Base-by-base conservation (phyloP, 2,888 invertebrate genomes). In the Habrosyne pyritoides region DNA sequence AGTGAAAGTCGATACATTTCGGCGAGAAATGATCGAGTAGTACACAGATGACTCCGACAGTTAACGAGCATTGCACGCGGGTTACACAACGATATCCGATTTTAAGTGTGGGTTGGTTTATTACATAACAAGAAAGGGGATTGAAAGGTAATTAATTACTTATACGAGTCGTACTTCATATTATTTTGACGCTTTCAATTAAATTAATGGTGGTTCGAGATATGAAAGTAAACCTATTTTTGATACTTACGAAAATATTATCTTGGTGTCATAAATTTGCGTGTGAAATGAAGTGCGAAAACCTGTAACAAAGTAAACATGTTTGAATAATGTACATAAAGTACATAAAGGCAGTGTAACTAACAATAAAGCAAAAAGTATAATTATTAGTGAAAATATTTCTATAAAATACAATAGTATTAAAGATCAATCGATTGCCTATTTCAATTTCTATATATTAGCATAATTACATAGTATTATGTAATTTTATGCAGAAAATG, bases 1-100 rank as follows among this genome's bases (percentile, higher is more conserved):
- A 67, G 91, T 82, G 91, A 91, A 91, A 91, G 91, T 87, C 77
- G 76, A 83, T 87, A 84, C 79, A 87, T 87, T 89, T 88, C 81
- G 84, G 77, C 71, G 75, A 79, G 79, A 84, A 84, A 83, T 88
- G 79, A 87, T 87, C 80, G 79, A 84, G 77, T 74, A 69, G 77
- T 77, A 70, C 83, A 76, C 75, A 74, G 74, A 70, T 59, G 68
- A 75, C 83, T 83, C 81, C 84, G 76, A 80, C 69, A 84, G 72
- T 81, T 78, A 80, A 87, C 77, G 75, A 79, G 66, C 56, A 53
- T 54, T 24, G 4, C 24, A 24, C 7, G 14, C 42, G 42, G 18
- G 65, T 89, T 85, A 65, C 77, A 72, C 74, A 84, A 84, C 64
- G 53, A 28, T 69, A 71, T 66, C 59, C 64, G 61, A 73, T 76